A percentile compares a stretch with the other conserved stretches of the same genome.
phyloP scores from a whole-genome alignment of 30 jellyfish, hydroid and myxozoan genomes.

The Aurelia sp. region DNA sequence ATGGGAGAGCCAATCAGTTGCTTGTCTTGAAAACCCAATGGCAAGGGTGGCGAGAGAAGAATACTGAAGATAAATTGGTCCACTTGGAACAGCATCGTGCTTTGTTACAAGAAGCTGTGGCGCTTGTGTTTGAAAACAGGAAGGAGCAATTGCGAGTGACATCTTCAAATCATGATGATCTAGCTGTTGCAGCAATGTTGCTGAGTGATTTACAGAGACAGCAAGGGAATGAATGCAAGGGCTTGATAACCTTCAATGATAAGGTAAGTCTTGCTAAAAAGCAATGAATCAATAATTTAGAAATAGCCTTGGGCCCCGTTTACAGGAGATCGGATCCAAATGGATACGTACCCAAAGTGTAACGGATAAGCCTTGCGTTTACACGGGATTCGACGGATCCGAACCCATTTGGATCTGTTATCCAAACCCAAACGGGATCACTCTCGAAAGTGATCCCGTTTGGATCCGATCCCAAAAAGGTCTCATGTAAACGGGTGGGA shows the following conservation, averaged over 20 bases:
- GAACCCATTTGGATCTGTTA: too few species aligned
- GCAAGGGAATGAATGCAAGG: constrained; percentile 77
- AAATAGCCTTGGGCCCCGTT: too few species aligned
- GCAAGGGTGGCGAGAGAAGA: constrained; percentile 79
- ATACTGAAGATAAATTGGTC: constrained; percentile 58
- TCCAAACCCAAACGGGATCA: too few species aligned
- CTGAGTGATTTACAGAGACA: constrained; percentile 69
- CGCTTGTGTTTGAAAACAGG: constrained; percentile 71
- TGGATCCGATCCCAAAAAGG: too few species aligned
- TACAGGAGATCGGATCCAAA: too few species aligned
- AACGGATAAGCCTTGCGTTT: too few species aligned
- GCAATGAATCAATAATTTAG: too few species aligned
- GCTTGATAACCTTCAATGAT: constrained; percentile 48
- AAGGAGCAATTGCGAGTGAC: constrained; percentile 48
- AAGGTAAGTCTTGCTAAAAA: constrained; percentile 17
- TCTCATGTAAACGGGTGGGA: too few species aligned
- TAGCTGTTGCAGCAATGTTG: constrained; percentile 48
- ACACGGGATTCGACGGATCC: too few species aligned
- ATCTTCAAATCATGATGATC: constrained; percentile 58
- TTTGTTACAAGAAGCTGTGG: constrained; percentile 82
- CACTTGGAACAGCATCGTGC: constrained; percentile 67
- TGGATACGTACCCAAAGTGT: too few species aligned
- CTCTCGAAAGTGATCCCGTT: too few species aligned
- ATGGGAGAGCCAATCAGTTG: constrained; percentile 83
- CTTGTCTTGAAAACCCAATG: constrained; percentile 81